phyloP scores from a whole-genome alignment of 2,797 vertebrate species.

The Australoheros facetus region DNA sequence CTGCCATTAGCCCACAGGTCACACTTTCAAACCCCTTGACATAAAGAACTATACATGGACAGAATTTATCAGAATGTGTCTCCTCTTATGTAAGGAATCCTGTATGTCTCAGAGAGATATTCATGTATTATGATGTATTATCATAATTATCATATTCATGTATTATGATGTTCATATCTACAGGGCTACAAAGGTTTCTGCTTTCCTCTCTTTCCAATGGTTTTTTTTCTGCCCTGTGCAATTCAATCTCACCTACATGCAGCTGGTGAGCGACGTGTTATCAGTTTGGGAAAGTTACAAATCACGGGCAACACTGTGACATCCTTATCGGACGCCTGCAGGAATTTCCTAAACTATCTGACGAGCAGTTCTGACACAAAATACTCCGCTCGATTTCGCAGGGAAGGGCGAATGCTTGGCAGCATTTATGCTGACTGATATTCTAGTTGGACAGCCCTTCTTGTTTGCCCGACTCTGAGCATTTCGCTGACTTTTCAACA shows the following conservation, averaged over 20 bases:
- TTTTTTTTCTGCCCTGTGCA: neutral
- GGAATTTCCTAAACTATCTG: neutral
- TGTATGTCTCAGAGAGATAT: neutral
- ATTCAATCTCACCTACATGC: neutral
- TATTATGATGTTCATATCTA: neutral
- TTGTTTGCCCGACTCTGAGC: too few relatives aligned
- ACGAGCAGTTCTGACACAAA: neutral
- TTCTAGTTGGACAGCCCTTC: neutral
- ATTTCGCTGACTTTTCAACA: neutral
- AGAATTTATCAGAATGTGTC: neutral
- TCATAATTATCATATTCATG: neutral
- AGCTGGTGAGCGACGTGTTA: neutral
- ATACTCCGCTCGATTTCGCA: too few relatives aligned
- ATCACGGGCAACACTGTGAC: neutral
- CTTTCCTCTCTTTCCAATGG: neutral
- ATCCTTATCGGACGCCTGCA: neutral
- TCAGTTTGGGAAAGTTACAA: neutral
- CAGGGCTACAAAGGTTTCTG: neutral
- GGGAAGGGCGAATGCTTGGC: too few relatives aligned
- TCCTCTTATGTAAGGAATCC: neutral
- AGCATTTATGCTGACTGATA: neutral
- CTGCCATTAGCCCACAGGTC: neutral
- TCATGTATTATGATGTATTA: neutral
- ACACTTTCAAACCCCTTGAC: neutral
- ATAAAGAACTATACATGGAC: neutral